Base-by-base conservation (phyloP, 2,797 vertebrate species). In the Thamnophis elegans region DNA sequence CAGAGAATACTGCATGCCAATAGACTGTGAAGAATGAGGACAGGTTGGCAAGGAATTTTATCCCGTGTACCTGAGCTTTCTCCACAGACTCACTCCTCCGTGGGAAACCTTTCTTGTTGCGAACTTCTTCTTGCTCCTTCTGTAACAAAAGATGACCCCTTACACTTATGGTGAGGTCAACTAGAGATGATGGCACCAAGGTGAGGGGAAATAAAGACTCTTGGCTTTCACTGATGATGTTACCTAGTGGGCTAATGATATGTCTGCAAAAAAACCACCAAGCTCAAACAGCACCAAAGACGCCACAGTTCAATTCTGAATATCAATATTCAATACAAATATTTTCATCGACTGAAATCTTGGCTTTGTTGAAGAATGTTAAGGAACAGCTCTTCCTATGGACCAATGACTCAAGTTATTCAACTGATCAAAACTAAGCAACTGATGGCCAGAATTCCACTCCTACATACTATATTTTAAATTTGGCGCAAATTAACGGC, bases 71-170 rank as follows among this genome's bases (percentile, higher is more conserved):
- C 78, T 98, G 98, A 60, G 98, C 98, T 94, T 99, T 98, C 96
- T 98, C 98, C 98, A 98, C 97, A 0, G 98, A 98, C 92, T 98
- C 98, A 1, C 98, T 98, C 53, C 98, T 98, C 53, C 98, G 98
- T 94, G 92, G 97, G 96, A 97, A 91, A 73, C 97, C 96, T 90
- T 96, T 98, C 91, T 28, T 87, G 7, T 92, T 93, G 93, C 97
- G 95, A 0, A 98, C 97, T 96, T 97, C 94, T 0, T 98, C 96
- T 91, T 97, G 97, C 89, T 98, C 97, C 95, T 97, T 97, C 98
- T 98, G 97, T 0, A 0, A 88, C 90, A 89, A 28, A 7, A 58
- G 28, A 92, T 51, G 47, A 89, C 13, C 91, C 90, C 89, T 92
- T 90, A 87, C 9, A 20, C 53, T 28, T 59, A 51, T 12, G 13